phyloP scores from a whole-genome alignment of 1,140 invertebrate genomes.

The Pseudoatta argentina region DNA sequence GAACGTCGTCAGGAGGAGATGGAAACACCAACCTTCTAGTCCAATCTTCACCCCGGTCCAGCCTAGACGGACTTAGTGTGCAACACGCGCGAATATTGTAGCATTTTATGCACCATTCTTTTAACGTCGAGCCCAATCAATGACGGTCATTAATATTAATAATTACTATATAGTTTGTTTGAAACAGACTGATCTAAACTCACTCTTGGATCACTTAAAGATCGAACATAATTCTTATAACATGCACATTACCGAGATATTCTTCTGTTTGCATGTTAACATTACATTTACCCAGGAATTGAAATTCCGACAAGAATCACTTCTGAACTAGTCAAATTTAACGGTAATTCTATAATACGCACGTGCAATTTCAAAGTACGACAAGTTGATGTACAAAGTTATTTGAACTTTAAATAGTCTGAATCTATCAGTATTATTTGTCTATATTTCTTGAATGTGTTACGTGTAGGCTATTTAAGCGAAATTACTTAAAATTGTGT shows the following conservation, averaged over 20 bases:
- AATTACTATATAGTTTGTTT: background rate
- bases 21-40: constrained; percentile 77
- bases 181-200: background rate
- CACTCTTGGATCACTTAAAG: background rate
- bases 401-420: constrained; percentile 64
- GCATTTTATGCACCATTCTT: constrained; percentile 11
- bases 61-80: constrained; percentile 71
- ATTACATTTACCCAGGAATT: constrained; percentile 4
- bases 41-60: constrained; percentile 57
- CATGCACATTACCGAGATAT: background rate
- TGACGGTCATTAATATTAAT: constrained; percentile 16
- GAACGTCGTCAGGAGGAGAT: constrained; percentile 85
- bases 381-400: constrained; percentile 44
- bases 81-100: constrained; percentile 25
- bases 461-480: constrained; percentile 39
- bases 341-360: background rate
- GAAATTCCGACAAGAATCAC: constrained; percentile 56
- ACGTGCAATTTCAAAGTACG: background rate
- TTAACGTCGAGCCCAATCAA: constrained; percentile 16
- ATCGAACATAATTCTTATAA: constrained; percentile 11
- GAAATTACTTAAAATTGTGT: constrained; percentile 57
- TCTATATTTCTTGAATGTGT: constrained; percentile 66
- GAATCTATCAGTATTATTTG: constrained; percentile 75
- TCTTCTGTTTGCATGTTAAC: constrained; percentile 18
- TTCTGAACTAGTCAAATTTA: constrained; percentile 40